Evolutionary conservation across 2,888 invertebrate species (phyloP), one percentile per base, ranked within the genome.

Genomic region (Callyntrura guangdongensis): DNA sequence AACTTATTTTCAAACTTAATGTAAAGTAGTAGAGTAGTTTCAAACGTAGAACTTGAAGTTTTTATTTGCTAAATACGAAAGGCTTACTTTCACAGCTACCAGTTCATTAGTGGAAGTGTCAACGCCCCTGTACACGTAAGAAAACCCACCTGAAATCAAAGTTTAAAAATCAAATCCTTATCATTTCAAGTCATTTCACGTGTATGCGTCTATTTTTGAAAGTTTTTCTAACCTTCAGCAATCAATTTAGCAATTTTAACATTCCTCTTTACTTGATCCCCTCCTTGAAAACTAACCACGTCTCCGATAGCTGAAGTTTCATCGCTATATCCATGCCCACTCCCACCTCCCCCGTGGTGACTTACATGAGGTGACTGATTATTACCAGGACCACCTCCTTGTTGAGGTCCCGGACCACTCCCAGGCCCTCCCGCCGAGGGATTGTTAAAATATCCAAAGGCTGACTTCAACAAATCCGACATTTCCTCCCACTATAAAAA

Each of bases 171-270:
- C n/a, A n/a, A n/a, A n/a, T n/a, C n/a, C n/a, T n/a, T n/a, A n/a
- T n/a, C n/a, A n/a, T n/a, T n/a, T n/a, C n/a, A n/a, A n/a, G n/a
- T n/a, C n/a, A n/a, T n/a, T n/a, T n/a, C n/a, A n/a, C n/a, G n/a
- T n/a, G n/a, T n/a, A n/a, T n/a, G n/a, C n/a, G n/a, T n/a, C n/a
- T n/a, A n/a, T n/a, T n/a, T n/a, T n/a, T n/a, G n/a, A n/a, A n/a
- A n/a, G n/a, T n/a, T n/a, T n/a, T n/a, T n/a, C n/a, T 61, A 56
- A 92, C 93, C 93, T 91, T 93, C 93, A 8, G 93, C 93, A 81
- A 93, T 92, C 11, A 91, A 47, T 74, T 92, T 93, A 9, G 86
- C 49, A 6, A 93, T 74, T 59, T 87, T 72, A 17, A 93, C 92
- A 90, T 84, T 92, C 72, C 91, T 64, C 36, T 72, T 89, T 17